Evolutionary conservation across 2,888 invertebrate species (phyloP), one percentile per base, ranked within the genome.

Genomic region (Caenorhabditis afra): DNA sequence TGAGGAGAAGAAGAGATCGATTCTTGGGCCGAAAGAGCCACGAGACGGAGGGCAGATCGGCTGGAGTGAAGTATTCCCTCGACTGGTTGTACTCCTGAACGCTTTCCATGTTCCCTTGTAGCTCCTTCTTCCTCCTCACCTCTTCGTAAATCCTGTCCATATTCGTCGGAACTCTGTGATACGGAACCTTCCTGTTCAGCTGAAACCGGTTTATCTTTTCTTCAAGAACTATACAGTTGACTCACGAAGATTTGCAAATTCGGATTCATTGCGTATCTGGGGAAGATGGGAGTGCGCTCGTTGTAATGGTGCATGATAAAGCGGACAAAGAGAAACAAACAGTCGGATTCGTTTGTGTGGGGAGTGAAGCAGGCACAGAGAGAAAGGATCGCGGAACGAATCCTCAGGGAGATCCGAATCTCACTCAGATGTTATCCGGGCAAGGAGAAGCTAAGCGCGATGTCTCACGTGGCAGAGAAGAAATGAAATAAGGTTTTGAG

Each of bases 201-300:
- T 74, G 66, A 47, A 66, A 8, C 49, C 18, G 45, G n/a, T n/a
- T 29, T 29, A 29, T 29, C 7, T 29, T 29, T 7, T 29, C 29
- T 29, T 29, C 29, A 29, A 29, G 4, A 29, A 7, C 4, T 29
- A 29, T 5, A 29, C 7, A 29, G 7, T 11, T 1, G 4, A 74
- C 74, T 74, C 53, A 74, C 74, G 39, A 66, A 74, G 20, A 66
- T 66, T 45, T 74, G 65, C 29, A 74, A 53, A 61, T 74, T 74
- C 29, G 66, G 74, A 23, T 74, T 74, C 74, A 74, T 74, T 7
- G 58, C 65, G 58, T 62, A 65, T 44, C 57, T 57, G 52, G 65
- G 65, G 14, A 65, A 73, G 7, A 52, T 47, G 29, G 59, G 58
- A n/a, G 64, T 52, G 29, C 20, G 44, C 59, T 64, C 62, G 47